Evolutionary conservation across 2,113 vertebrate species (phyloP).

Genomic region (Lophius piscatorius): DNA sequence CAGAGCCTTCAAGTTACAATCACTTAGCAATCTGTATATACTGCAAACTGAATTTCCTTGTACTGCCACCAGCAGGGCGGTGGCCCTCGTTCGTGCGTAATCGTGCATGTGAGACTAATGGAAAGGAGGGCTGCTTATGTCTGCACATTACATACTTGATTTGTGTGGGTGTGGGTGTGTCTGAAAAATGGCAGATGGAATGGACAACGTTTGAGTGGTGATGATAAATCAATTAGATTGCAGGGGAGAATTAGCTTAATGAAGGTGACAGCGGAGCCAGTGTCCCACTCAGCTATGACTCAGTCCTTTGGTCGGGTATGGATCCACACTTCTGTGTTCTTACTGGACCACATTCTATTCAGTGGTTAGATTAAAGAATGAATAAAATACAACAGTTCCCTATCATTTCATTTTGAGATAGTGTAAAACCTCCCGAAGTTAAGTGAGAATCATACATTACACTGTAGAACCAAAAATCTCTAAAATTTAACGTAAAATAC

Average conservation of each 20-base stretch:
- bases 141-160: conserved; percentile 8
- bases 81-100: neutral
- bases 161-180: conserved; percentile 20
- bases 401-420: neutral
- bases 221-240: conserved; percentile 72
- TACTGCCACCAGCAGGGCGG: neutral
- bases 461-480: too few relatives aligned
- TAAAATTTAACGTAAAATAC: too few relatives aligned
- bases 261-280: conserved; percentile 49
- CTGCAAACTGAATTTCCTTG: conserved; percentile 18
- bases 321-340: neutral
- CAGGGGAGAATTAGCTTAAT: conserved; percentile 55
- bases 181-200: conserved; percentile 40
- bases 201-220: conserved; percentile 41
- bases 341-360: conserved; percentile 5
- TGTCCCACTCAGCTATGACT: conserved; percentile 55
- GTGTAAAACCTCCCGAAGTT: neutral
- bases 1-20: conserved; percentile 23
- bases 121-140: conserved; percentile 1
- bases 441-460: neutral
- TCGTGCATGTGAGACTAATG: conserved; percentile 24
- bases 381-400: neutral
- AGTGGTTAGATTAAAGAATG: neutral
- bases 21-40: conserved; percentile 26
- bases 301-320: conserved; percentile 2